Conservation (phyloP, 2,888 invertebrate genomes). For the Mythimna loreyi region DNA sequence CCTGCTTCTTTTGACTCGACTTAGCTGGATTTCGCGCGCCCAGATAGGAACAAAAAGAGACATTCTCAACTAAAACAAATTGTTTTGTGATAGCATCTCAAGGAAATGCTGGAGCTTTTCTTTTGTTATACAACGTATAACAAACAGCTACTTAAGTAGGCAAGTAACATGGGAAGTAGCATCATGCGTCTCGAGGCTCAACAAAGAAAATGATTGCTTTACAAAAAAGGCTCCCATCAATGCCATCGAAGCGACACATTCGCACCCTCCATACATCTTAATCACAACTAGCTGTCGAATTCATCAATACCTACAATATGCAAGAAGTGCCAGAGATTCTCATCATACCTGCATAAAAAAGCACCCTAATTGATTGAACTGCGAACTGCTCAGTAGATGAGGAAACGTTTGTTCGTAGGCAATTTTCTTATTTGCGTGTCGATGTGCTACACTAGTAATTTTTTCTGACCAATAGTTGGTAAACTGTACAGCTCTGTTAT, state of each 20-base stretch:
- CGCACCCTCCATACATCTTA: conserved; percentile 38
- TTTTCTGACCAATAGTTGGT: no score
- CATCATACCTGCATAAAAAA: not conserved
- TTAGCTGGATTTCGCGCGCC: no score
- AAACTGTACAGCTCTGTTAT: no score
- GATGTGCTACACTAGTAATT: no score
- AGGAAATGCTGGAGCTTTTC: not conserved
- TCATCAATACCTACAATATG: not conserved
- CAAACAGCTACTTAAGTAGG: not conserved
- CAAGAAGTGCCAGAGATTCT: conserved; percentile 12
- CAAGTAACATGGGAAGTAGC: not conserved
- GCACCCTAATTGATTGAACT: not conserved
- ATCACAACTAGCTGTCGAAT: not conserved
- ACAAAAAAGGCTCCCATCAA: conserved; percentile 12
- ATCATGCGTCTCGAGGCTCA: not conserved
- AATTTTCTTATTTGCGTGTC: no score
- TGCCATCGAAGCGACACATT: conserved; percentile 14
- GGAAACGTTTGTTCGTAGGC: no score
- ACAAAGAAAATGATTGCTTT: not conserved
- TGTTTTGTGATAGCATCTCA: not conserved
- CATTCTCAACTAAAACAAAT: not conserved
- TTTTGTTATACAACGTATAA: not conserved
- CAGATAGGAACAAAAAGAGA: not conserved
- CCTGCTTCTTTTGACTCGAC: no score
- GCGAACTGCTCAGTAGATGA: not conserved